phyloP scores from a whole-genome alignment of 1,140 invertebrate genomes.

The Ladona fulva region DNA sequence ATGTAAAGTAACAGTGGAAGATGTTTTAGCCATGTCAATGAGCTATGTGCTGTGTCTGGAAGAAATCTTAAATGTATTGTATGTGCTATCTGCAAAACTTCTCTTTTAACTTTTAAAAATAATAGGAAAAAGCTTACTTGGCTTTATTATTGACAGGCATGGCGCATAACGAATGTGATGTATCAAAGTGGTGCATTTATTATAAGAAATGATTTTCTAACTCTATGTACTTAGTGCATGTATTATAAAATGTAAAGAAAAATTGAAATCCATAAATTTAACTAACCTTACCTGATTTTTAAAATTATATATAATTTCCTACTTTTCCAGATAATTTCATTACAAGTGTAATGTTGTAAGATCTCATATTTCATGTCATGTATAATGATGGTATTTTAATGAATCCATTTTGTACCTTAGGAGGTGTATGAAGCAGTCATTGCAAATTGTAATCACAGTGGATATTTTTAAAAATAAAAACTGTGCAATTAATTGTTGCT shows the following conservation, averaged over 20 bases:
- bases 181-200: slow-evolving; percentile 10
- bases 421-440: background rate
- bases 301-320: slow-evolving; percentile 2
- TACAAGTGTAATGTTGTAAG: background rate
- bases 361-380: background rate
- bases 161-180: slow-evolving; percentile 3
- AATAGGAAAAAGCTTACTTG: background rate
- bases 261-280: background rate
- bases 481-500: too few species aligned
- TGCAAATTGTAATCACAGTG: background rate
- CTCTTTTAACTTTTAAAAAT: background rate
- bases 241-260: background rate
- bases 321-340: slow-evolving; percentile 2
- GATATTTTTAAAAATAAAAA: slow-evolving; percentile 7
- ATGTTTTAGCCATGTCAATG: background rate
- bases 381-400: slow-evolving; percentile 9
- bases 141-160: background rate
- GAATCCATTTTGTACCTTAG: slow-evolving; percentile 5
- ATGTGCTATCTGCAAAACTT: background rate
- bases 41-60: background rate
- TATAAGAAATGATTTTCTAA: background rate
- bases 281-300: background rate
- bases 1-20: background rate
- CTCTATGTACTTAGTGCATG: background rate
- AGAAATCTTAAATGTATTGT: background rate